Evolutionary conservation across 2,797 vertebrate genomes (phyloP), one percentile per base, ranked within the genome.

Genomic region (Urophycis tenuis): DNA sequence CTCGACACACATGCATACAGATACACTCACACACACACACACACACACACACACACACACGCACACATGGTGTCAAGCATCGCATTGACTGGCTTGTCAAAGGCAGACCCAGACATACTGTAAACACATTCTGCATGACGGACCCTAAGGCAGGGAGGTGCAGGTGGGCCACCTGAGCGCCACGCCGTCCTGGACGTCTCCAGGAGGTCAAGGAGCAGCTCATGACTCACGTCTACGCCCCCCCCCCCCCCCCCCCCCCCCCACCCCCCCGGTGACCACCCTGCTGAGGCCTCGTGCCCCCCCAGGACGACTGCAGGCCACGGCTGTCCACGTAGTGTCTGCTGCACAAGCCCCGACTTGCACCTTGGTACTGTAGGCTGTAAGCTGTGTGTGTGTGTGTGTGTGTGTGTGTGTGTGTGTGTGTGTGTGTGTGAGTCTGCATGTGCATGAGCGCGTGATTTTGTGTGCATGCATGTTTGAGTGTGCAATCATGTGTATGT

Each of bases 1-100:
- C 45, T 53, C 17, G 19, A 53, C 19, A 53, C 45, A 49, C 71
- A 25, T 17, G 39, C 14, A 41, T 41, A 41, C 39, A 15, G 11
- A 41, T 12, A 72, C 31, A 72, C 33, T 10, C 36, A 73, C 35
- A 41, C 39, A 22, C 36, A 74, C 39, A 74, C 73, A 45, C 72
- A 45, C 72, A 45, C 29, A 49, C 36, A 41, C 39, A 41, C 39
- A 41, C 39, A 41, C 39, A 72, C 33, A 72, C 67, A 41, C 1
- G 4, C 11, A 41, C 3, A 29, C 31, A 22, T 30, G 67, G 67
- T 41, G 39, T 41, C 39, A 15, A 41, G 39, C 12, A 12, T 17
- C 17, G 39, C 11, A 41, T 41, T 41, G 39, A 15, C 11, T 3
- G 3, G 39, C 12, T 41, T 15, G 2, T 36, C 35, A 36, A 36